Evolutionary conservation across 1,140 invertebrate species (phyloP), one percentile per base, ranked within the genome.

Genomic region (Streblospio benedicti): DNA sequence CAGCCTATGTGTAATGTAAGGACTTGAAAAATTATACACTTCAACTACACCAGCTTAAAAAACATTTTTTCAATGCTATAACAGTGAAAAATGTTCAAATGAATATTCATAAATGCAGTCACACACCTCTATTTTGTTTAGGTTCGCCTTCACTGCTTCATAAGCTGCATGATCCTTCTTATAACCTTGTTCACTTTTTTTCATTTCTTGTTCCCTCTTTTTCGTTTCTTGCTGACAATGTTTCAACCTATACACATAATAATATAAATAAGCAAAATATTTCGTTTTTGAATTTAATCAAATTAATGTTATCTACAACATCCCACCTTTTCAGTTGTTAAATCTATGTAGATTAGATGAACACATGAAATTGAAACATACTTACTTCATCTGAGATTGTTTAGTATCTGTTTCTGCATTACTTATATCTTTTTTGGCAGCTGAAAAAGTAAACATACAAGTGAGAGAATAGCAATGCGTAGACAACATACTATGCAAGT

Each of bases 331-430:
- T n/a, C n/a, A n/a, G n/a, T n/a, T n/a, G n/a, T n/a, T n/a, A n/a
- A n/a, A n/a, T n/a, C n/a, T n/a, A n/a, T n/a, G n/a, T n/a, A n/a
- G n/a, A n/a, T n/a, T n/a, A n/a, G n/a, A n/a, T n/a, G n/a, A n/a
- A n/a, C n/a, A n/a, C n/a, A n/a, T n/a, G n/a, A n/a, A n/a, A n/a
- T n/a, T n/a, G 45, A 41, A 47, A 52, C 20, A 45, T 4, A 57
- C 59, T 66, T 61, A 75, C 71, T 86, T 84, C 86, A 91, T 90
- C 63, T 84, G 81, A 12, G 85, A 85, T 59, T 89, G 86, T 63
- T 90, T 88, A 6, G 85, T 83, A 49, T 89, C 86, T 0, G 90
- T 93, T 67, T 88, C 85, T 1, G 89, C 86, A 65, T 86, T 83
- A 18, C 85, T 85, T 5, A 87, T 82, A 54, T 83, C 84, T 67